Conservation (phyloP, 2,797 vertebrate genomes). For the Graptemys geographica region DNA sequence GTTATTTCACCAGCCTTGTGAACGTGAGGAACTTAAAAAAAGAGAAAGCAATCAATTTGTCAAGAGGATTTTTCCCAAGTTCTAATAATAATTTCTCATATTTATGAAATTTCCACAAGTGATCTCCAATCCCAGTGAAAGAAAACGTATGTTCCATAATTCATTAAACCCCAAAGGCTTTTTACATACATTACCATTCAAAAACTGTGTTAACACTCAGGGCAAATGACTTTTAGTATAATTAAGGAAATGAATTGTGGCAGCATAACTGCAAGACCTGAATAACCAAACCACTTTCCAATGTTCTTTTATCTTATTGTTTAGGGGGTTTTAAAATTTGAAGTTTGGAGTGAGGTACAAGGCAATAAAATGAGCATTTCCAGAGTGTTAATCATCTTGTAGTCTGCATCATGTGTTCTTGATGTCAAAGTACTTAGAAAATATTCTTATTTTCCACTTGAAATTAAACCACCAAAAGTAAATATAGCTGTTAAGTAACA, state of each 20-base stretch:
- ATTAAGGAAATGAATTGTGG: conserved; percentile 56
- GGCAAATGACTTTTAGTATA: conserved; percentile 30
- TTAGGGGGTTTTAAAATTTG: neutral
- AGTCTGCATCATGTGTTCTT: accelerated
- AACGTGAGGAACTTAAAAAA: neutral
- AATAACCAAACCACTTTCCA: neutral
- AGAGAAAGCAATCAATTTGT: neutral
- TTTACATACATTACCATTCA: conserved; percentile 25
- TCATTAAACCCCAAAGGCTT: conserved; percentile 42
- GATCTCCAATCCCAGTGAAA: conserved; percentile 36
- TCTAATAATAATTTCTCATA: conserved; percentile 24
- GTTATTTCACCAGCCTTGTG: neutral
- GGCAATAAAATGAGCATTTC: neutral
- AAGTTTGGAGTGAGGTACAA: neutral
- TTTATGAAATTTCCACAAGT: conserved; percentile 53
- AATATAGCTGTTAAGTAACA: neutral
- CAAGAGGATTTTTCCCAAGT: neutral
- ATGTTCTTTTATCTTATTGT: neutral
- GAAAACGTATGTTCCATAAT: conserved; percentile 54
- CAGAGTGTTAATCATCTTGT: neutral
- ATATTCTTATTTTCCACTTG: neutral
- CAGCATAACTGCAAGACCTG: conserved; percentile 29
- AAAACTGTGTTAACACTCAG: conserved; percentile 19
- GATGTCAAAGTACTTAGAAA: neutral
- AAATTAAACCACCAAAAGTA: neutral